A percentile compares a stretch with the other conserved stretches of the same genome.
phyloP scores from a whole-genome alignment of 1,140 invertebrate species.

The Drosophila pseudoobscura region DNA sequence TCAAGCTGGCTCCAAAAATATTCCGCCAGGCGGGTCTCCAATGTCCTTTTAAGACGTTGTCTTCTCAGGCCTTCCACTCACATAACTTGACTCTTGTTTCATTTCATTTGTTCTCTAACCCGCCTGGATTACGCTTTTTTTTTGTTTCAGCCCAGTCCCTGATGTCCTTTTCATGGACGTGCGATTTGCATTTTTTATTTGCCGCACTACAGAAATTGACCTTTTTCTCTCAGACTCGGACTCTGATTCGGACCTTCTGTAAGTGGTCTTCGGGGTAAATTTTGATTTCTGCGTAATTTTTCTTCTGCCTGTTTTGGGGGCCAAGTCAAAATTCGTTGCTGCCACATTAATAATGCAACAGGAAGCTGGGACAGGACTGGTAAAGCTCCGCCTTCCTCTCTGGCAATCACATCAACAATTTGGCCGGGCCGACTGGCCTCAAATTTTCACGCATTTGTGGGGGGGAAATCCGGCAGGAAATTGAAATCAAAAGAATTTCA shows the following conservation, averaged over 20 bases:
- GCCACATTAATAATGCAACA: conserved; percentile 60
- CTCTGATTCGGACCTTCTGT: conserved; percentile 33
- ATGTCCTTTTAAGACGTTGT: conserved; percentile 52
- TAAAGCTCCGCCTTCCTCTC: no score
- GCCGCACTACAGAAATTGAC: conserved; percentile 40
- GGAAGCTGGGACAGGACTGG: conserved; percentile 21
- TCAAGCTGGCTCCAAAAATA: conserved; percentile 29
- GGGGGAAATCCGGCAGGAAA: conserved; percentile 40
- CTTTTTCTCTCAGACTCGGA: conserved; percentile 42
- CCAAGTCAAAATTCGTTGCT: conserved; percentile 59
- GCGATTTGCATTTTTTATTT: conserved; percentile 74
- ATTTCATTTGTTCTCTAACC: conserved; percentile 56
- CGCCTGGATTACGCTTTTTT: conserved; percentile 6
- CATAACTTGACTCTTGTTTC: conserved; percentile 53
- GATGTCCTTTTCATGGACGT: conserved; percentile 68
- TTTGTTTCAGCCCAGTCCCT: conserved; percentile 45
- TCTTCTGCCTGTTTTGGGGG: conserved; percentile 40
- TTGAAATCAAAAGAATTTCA: conserved; percentile 75
- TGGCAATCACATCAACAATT: conserved; percentile 40
- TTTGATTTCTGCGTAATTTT: conserved; percentile 77
- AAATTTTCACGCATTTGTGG: conserved; percentile 68
- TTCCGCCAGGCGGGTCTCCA: conserved; percentile 32
- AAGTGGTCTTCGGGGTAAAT: conserved; percentile 75
- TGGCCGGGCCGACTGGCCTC: conserved; percentile 13
- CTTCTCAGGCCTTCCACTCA: conserved; percentile 54